Evolutionary conservation across 1,140 invertebrate species (phyloP).

Genomic region (Ctenoplectra terminalis): DNA sequence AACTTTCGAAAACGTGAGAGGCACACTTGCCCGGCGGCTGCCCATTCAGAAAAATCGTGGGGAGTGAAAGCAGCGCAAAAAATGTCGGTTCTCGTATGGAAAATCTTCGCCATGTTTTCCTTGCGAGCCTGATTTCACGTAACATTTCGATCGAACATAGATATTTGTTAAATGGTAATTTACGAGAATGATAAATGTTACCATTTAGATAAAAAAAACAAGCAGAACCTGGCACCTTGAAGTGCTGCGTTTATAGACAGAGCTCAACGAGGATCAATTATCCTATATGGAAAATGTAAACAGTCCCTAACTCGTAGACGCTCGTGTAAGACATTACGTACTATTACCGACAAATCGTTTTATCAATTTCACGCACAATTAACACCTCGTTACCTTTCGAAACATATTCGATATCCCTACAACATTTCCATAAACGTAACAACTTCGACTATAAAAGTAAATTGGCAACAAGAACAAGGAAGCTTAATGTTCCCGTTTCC

Average conservation of each 20-base stretch:
- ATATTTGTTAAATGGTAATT: not conserved
- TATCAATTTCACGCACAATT: not conserved
- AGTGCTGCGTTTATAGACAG: not conserved
- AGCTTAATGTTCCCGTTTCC: not conserved
- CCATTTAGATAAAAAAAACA: not conserved
- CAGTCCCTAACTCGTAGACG: not conserved
- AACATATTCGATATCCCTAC: not conserved
- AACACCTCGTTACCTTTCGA: not conserved
- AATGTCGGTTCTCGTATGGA: slow-evolving; percentile 31
- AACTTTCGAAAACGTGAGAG: slow-evolving; percentile 71
- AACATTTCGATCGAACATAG: too few species aligned
- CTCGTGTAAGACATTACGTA: slow-evolving; percentile 1
- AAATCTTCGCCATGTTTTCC: slow-evolving; percentile 23
- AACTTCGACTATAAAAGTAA: not conserved
- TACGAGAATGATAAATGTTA: not conserved
- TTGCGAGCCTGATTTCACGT: not conserved
- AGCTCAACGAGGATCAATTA: slow-evolving; percentile 8
- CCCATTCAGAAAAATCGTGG: slow-evolving; percentile 62
- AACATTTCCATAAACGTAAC: too few species aligned
- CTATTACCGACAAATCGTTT: not conserved
- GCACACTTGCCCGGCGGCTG: slow-evolving; percentile 7
- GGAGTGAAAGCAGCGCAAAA: slow-evolving; percentile 66
- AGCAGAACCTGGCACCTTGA: not conserved
- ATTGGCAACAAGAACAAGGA: not conserved
- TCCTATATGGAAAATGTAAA: slow-evolving; percentile 21